Percentiles rank a stretch among this genome's conserved stretches.
These are phyloP conservation scores for Ranitomeya variabilis DNA, from an alignment of 2,113 vertebrate genomes.

Conservation along the genomic window DNA sequence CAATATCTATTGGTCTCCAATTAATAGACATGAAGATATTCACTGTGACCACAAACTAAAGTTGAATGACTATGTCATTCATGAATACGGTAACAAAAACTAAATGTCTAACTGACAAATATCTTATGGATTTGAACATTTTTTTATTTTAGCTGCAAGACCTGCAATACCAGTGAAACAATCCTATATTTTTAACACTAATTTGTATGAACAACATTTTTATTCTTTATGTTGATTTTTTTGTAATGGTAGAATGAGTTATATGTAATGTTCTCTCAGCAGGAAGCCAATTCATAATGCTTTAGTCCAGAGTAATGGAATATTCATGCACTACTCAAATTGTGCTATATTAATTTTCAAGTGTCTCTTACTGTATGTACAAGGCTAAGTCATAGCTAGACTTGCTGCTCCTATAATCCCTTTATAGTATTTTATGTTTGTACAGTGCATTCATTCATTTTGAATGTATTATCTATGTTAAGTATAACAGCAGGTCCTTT, in stretches of 20 bases:
- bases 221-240: neutral
- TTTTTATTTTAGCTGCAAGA: neutral
- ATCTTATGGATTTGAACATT: neutral
- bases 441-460: neutral
- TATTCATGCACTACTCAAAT: neutral
- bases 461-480: neutral
- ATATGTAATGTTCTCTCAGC: conserved; percentile 15
- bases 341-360: conserved; percentile 28
- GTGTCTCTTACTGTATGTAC: conserved; percentile 10
- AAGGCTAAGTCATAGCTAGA: neutral
- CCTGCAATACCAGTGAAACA: neutral
- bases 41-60: too few relatives aligned
- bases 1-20: too few relatives aligned
- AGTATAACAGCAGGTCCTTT: conserved; percentile 12
- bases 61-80: too few relatives aligned
- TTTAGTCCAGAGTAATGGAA: conserved; percentile 14
- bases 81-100: neutral
- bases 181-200: neutral
- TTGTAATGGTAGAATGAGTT: conserved; percentile 15
- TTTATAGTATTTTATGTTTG: conserved; percentile 35
- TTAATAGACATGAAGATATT: too few relatives aligned
- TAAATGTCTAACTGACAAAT: neutral
- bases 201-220: conserved; percentile 2
- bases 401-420: neutral
- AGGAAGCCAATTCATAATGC: neutral